phyloP scores from a whole-genome alignment of 2,888 invertebrate genomes.

The Taphrorychus bicolor region DNA sequence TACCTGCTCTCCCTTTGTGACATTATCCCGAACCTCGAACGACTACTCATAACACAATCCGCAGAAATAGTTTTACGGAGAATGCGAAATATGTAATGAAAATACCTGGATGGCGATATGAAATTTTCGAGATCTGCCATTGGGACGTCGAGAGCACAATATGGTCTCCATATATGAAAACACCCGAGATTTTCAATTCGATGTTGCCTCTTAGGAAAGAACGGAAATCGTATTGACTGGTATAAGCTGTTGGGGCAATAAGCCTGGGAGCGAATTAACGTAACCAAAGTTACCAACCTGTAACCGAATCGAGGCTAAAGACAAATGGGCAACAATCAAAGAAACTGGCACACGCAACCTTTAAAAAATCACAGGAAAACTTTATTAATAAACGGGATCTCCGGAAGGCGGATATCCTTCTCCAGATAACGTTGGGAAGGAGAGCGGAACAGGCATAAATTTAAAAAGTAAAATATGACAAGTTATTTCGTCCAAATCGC shows the following conservation, averaged over 20 bases:
- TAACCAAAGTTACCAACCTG: background rate
- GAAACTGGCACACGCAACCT: background rate
- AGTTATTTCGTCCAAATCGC: conserved; percentile 42
- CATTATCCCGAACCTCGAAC: background rate
- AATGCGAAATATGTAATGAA: conserved; percentile 33
- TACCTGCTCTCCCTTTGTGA: conserved; percentile 1
- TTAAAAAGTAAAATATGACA: conserved; percentile 43
- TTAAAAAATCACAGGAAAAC: conserved; percentile 39
- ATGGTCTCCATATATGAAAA: conserved; percentile 30
- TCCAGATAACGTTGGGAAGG: conserved; percentile 8
- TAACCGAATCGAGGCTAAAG: background rate
- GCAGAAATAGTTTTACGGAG: conserved; percentile 12
- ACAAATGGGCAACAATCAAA: conserved; percentile 27
- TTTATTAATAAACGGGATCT: conserved; percentile 42
- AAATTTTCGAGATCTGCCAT: conserved; percentile 35
- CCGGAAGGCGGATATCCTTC: conserved; percentile 18
- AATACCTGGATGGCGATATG: conserved; percentile 34
- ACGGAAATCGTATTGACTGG: background rate
- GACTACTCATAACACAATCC: conserved; percentile 1
- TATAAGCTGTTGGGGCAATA: background rate
- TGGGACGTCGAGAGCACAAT: conserved; percentile 27
- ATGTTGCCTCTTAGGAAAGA: conserved; percentile 7
- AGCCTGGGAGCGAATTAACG: background rate
- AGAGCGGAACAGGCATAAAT: conserved; percentile 40
- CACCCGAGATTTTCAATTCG: conserved; percentile 28